Evolutionary conservation across 2,888 invertebrate species (phyloP).

Genomic region (Plutella xylostella): DNA sequence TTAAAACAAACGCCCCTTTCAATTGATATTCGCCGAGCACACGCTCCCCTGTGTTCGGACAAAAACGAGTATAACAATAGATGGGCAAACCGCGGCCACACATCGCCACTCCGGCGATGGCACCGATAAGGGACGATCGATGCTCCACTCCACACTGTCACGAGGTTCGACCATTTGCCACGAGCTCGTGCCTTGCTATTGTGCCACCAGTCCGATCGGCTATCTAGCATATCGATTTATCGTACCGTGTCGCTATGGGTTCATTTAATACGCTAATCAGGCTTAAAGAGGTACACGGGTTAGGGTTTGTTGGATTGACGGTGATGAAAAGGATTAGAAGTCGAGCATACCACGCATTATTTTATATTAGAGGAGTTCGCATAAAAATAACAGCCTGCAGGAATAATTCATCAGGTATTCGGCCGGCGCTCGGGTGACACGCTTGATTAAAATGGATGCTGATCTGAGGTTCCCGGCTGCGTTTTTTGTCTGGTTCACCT

Average conservation of each 20-base stretch:
- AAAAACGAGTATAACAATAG: slow-evolving; percentile 33
- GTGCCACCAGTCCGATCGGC: too few species aligned
- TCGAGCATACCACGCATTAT: too few species aligned
- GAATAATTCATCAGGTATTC: slow-evolving; percentile 39
- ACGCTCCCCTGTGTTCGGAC: slow-evolving; percentile 28
- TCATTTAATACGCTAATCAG: too few species aligned
- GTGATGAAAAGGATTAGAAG: too few species aligned
- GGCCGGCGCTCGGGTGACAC: slow-evolving; percentile 28
- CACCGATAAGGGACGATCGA: slow-evolving; percentile 43
- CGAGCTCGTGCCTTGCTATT: too few species aligned
- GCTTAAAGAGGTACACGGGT: too few species aligned
- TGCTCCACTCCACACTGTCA: slow-evolving; percentile 20
- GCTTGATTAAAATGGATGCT: slow-evolving; percentile 45
- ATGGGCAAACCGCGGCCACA: slow-evolving; percentile 24
- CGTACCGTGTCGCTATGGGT: too few species aligned
- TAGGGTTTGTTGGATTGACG: too few species aligned
- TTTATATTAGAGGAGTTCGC: too few species aligned
- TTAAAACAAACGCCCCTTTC: slow-evolving; percentile 39
- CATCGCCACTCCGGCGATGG: slow-evolving; percentile 18
- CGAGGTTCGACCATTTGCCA: not conserved
- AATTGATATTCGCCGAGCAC: slow-evolving; percentile 40
- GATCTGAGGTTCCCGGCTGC: slow-evolving; percentile 14
- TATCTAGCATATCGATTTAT: too few species aligned
- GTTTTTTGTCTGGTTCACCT: slow-evolving; percentile 31
- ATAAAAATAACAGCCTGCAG: slow-evolving; percentile 16